phyloP scores from a whole-genome alignment of 1,140 invertebrate genomes.

The Drosophila kikkawai region DNA sequence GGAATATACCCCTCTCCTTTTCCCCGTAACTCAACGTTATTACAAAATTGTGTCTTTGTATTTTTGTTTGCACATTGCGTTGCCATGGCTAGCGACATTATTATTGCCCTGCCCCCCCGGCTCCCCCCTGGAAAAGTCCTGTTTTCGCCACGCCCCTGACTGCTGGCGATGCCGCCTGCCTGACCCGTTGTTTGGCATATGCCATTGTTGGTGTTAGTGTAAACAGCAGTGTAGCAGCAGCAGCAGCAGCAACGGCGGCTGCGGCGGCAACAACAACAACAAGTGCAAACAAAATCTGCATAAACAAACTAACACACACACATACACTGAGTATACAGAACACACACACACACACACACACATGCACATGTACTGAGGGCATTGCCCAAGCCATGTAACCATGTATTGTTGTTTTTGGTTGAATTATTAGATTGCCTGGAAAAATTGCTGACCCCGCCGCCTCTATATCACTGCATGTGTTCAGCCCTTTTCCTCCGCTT shows the following conservation, averaged over 20 bases:
- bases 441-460: constrained; percentile 50
- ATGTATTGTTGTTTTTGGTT: constrained; percentile 45
- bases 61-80: constrained; percentile 45
- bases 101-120: constrained; percentile 7
- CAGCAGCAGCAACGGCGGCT: not conserved
- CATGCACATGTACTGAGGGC: constrained; percentile 6
- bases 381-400: constrained; percentile 14
- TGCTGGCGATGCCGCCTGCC: not conserved
- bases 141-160: constrained; percentile 2
- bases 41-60: constrained; percentile 39
- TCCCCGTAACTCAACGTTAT: not conserved
- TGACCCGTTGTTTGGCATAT: constrained; percentile 32
- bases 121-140: not conserved
- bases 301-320: constrained; percentile 56
- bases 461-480: constrained; percentile 8
- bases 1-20: not conserved
- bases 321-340: constrained; percentile 6
- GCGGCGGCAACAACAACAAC: constrained; percentile 16
- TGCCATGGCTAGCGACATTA: constrained; percentile 56
- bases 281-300: constrained; percentile 55
- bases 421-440: constrained; percentile 80
- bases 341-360: constrained; percentile 4
- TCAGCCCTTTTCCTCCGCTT: not conserved
- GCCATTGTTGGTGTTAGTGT: constrained; percentile 45
- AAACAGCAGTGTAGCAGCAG: constrained; percentile 21